Percentiles rank a stretch among this genome's conserved stretches.
phyloP scores from a whole-genome alignment of 2,888 invertebrate species.

The Chymomyza caudatula region DNA sequence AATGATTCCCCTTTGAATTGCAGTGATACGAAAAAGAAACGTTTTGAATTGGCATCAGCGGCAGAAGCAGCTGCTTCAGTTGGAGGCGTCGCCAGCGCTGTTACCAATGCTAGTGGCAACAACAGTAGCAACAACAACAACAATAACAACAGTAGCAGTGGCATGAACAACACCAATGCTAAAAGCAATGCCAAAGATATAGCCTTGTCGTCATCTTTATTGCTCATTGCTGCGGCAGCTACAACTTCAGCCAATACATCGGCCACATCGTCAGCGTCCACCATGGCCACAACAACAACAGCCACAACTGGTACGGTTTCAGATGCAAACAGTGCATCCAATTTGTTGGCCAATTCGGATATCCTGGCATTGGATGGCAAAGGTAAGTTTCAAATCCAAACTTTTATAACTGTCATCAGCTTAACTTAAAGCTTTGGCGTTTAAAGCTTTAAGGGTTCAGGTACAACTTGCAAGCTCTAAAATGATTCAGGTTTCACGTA shows the following conservation, averaged over 20 bases:
- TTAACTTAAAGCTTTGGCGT: background rate
- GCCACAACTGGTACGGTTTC: conserved; percentile 33
- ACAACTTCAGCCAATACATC: conserved; percentile 29
- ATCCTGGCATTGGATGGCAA: conserved; percentile 78
- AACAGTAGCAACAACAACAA: conserved; percentile 33
- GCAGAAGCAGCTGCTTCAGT: conserved; percentile 14
- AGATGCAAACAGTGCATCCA: conserved; percentile 35
- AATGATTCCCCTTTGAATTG: conserved; percentile 15
- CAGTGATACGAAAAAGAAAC: conserved; percentile 77
- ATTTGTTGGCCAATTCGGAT: conserved; percentile 45
- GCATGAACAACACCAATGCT: conserved; percentile 28
- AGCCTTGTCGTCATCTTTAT: conserved; percentile 12
- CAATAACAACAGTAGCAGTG: conserved; percentile 35
- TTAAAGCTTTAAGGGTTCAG: background rate
- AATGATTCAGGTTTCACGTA: too few relatives aligned
- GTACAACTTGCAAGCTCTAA: too few relatives aligned
- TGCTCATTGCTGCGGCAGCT: conserved; percentile 39
- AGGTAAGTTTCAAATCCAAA: conserved; percentile 78
- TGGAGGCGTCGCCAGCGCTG: conserved; percentile 12
- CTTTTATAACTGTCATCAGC: background rate
- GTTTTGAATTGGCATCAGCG: conserved; percentile 66
- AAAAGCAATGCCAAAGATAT: conserved; percentile 12
- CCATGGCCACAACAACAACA: conserved; percentile 19
- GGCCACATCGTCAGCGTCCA: conserved; percentile 9
- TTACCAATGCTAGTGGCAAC: conserved; percentile 42